Evolutionary conservation across 2,888 invertebrate species (phyloP).

Genomic region (Eretmocerus hayati): DNA sequence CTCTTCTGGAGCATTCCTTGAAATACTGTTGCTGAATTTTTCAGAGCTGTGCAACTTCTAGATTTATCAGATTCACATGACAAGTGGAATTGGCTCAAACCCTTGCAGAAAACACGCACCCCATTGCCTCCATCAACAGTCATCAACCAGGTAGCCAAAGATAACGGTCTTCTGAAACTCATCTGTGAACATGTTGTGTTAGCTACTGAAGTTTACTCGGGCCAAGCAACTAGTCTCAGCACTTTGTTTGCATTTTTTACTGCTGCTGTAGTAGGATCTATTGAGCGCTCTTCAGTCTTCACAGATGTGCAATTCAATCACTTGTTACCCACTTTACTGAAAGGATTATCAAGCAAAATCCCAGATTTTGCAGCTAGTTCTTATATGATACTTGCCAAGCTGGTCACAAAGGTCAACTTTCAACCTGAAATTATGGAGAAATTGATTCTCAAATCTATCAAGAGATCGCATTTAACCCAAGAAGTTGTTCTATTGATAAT

Average conservation of each 20-base stretch:
- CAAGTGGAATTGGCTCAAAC: conserved; percentile 70
- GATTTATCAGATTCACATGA: conserved; percentile 56
- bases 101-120: conserved; percentile 67
- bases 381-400: conserved; percentile 66
- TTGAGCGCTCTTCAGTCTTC: conserved; percentile 53
- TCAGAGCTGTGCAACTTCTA: conserved; percentile 65
- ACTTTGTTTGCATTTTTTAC: conserved; percentile 77
- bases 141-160: conserved; percentile 63
- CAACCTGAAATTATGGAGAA: conserved; percentile 52
- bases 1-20: not conserved
- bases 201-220: conserved; percentile 56
- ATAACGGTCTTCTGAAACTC: conserved; percentile 58
- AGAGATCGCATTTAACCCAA: conserved; percentile 50
- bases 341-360: conserved; percentile 62
- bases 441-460: conserved; percentile 56
- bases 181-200: conserved; percentile 54
- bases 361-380: conserved; percentile 67
- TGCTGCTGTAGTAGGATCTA: conserved; percentile 64
- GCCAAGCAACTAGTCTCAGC: conserved; percentile 56
- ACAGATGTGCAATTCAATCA: conserved; percentile 61
- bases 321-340: conserved; percentile 64
- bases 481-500: conserved; percentile 62
- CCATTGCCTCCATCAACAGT: conserved; percentile 66
- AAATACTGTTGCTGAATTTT: conserved; percentile 7
- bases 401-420: conserved; percentile 60